phyloP scores from a whole-genome alignment of 2,888 invertebrate species.

The Phasia obesa region DNA sequence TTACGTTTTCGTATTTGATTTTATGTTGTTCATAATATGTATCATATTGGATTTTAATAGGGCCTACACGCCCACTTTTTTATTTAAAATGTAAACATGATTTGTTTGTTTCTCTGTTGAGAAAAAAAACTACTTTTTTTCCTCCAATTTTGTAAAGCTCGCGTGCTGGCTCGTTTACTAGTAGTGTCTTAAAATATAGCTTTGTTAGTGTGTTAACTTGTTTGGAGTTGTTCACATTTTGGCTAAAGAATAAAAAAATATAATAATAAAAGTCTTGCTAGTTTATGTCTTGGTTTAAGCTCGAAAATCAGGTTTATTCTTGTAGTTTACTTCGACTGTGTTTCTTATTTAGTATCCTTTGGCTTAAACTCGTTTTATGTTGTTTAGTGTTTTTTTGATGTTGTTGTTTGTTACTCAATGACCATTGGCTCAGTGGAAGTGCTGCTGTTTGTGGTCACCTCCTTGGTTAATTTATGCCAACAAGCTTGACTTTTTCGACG shows the following conservation, averaged over 20 bases:
- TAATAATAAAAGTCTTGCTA: conserved; percentile 53
- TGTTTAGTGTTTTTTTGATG: neutral
- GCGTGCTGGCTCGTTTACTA: conserved; percentile 46
- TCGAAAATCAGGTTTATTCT: conserved; percentile 65
- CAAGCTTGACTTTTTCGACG: conserved; percentile 21
- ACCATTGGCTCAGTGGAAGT: conserved; percentile 56
- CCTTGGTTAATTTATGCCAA: conserved; percentile 43
- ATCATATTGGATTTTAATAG: conserved; percentile 68
- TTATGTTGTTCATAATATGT: conserved; percentile 62
- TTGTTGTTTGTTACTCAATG: conserved; percentile 37
- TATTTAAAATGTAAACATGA: conserved; percentile 32
- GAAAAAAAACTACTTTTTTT: conserved; percentile 20
- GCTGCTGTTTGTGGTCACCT: conserved; percentile 39
- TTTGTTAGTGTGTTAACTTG: conserved; percentile 60
- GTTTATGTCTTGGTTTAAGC: conserved; percentile 45
- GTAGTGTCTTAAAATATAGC: conserved; percentile 43
- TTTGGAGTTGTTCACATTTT: conserved; percentile 52
- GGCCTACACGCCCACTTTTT: conserved; percentile 70
- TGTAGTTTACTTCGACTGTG: conserved; percentile 28
- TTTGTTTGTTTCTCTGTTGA: conserved; percentile 49
- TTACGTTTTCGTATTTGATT: conserved; percentile 55
- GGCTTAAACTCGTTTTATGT: conserved; percentile 63
- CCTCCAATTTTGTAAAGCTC: conserved; percentile 58
- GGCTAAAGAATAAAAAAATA: conserved; percentile 11
- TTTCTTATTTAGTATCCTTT: conserved; percentile 58